Conservation (phyloP, 2,797 vertebrate species). For the Nyctibius grandis region DNA sequence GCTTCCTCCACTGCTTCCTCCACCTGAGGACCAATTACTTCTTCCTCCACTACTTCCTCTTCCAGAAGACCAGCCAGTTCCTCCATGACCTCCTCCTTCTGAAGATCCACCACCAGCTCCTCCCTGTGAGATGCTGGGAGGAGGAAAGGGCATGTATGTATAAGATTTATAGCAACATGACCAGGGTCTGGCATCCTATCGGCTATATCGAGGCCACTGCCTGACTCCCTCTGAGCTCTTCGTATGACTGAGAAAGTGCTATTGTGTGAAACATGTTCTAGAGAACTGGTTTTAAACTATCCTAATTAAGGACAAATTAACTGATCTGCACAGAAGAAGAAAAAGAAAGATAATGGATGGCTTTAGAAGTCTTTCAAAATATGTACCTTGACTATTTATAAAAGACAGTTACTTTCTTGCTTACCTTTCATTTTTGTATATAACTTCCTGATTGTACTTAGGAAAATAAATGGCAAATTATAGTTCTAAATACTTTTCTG, state of each 20-base stretch:
- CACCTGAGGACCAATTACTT: constrained; percentile 20
- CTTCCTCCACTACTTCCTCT: not conserved
- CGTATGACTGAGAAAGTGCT: not conserved
- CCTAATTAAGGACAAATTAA: not conserved
- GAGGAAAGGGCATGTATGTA: not conserved
- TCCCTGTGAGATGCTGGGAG: constrained; percentile 16
- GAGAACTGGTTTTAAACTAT: not conserved
- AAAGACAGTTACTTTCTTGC: not conserved
- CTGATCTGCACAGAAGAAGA: not conserved
- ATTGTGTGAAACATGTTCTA: not conserved
- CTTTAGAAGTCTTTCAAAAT: not conserved
- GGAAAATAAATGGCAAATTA: not conserved
- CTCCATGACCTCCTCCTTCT: constrained; percentile 20
- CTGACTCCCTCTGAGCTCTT: not conserved
- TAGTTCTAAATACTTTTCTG: not conserved
- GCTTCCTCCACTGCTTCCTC: constrained; percentile 14
- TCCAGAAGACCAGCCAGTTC: not conserved
- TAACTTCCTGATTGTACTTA: not conserved
- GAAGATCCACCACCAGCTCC: constrained; percentile 18
- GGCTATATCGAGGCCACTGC: not conserved
- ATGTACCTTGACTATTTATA: not conserved
- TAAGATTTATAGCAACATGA: not conserved
- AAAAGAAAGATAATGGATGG: not conserved
- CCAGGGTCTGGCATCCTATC: not conserved
- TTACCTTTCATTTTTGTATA: not conserved